Conservation (phyloP, 2,888 invertebrate species). For the Odontocolon sp. region DNA sequence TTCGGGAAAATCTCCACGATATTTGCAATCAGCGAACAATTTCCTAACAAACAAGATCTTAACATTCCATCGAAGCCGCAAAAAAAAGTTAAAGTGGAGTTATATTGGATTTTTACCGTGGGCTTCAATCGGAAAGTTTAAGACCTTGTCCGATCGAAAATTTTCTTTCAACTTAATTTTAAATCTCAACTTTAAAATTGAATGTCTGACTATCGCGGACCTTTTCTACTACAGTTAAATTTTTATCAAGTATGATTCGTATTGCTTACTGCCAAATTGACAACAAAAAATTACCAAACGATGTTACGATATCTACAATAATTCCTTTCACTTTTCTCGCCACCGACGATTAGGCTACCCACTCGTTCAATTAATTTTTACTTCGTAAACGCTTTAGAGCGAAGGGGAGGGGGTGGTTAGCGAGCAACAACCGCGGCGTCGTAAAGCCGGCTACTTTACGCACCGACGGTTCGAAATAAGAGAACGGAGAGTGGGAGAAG, state of each 20-base stretch:
- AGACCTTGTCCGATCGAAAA: too few species aligned
- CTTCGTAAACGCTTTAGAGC: conserved; percentile 25
- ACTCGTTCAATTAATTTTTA: conserved; percentile 72
- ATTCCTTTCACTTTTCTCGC: conserved; percentile 10
- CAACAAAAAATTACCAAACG: neutral
- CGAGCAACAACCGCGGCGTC: conserved; percentile 70
- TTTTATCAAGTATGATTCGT: neutral
- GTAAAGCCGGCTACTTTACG: conserved; percentile 78
- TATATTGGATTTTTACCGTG: too few species aligned
- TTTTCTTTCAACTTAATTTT: too few species aligned
- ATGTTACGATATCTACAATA: neutral
- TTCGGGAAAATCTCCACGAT: too few species aligned
- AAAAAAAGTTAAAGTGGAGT: too few species aligned
- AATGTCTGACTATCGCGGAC: neutral
- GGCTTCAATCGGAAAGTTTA: too few species aligned
- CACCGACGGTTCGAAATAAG: conserved; percentile 60
- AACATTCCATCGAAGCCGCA: too few species aligned
- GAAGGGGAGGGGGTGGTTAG: conserved; percentile 6
- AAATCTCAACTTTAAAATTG: too few species aligned
- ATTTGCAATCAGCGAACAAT: too few species aligned
- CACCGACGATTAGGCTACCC: conserved; percentile 51
- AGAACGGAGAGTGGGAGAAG: conserved; percentile 23
- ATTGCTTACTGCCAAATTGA: neutral
- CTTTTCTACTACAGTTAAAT: neutral
- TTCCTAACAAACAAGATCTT: too few species aligned